Conservation (phyloP, 1,140 invertebrate genomes). For the Brachionus sp. region DNA sequence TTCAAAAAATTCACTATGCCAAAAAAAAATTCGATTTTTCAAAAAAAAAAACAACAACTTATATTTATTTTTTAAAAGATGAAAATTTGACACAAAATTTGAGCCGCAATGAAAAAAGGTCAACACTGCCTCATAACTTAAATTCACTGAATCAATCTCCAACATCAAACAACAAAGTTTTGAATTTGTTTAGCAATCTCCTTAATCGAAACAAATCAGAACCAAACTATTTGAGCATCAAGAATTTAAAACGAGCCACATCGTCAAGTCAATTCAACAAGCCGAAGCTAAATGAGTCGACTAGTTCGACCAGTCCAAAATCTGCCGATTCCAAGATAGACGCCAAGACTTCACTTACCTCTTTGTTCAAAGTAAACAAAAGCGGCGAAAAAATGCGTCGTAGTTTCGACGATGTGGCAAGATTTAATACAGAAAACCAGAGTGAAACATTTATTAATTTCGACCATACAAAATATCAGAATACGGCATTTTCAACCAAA, state of each 20-base stretch:
- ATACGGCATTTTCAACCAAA: constrained; percentile 29
- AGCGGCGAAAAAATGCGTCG: neutral
- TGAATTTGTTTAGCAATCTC: constrained; percentile 28
- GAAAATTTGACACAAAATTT: neutral
- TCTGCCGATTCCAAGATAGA: neutral
- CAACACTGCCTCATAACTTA: constrained; percentile 10
- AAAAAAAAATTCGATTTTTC: neutral
- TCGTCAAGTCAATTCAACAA: constrained; percentile 31
- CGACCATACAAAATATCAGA: neutral
- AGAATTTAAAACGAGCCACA: constrained; percentile 32
- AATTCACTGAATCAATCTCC: neutral
- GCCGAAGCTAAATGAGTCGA: neutral
- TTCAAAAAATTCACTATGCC: no score
- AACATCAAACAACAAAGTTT: constrained; percentile 21
- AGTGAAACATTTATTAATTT: constrained; percentile 7
- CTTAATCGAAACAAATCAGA: constrained; percentile 11
- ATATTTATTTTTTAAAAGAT: no score
- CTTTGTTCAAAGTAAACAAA: constrained; percentile 4
- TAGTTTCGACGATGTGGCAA: constrained; percentile 9
- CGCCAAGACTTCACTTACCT: neutral
- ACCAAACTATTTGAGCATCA: neutral
- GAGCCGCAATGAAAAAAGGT: constrained; percentile 1
- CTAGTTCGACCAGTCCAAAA: neutral
- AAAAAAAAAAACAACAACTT: no score
- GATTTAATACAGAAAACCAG: neutral